These are phyloP conservation scores for Exephanes ischioxanthus DNA, from an alignment of 2,888 invertebrate species.

Conservation along the genomic window DNA sequence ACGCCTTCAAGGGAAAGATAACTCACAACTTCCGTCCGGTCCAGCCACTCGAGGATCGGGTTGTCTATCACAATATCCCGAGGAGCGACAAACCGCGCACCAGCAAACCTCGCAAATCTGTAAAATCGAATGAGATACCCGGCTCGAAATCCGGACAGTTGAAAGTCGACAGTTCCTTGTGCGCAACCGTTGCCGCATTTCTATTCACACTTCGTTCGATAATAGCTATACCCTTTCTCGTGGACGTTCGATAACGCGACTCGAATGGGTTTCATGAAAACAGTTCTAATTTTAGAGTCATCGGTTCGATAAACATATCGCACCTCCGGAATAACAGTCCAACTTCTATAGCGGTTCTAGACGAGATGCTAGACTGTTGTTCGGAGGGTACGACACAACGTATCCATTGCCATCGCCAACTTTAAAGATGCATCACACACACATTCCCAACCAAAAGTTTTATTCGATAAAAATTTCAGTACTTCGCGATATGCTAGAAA, in stretches of 20 bases:
- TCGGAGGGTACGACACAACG: not conserved
- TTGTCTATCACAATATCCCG: constrained; percentile 88
- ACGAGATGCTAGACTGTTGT: not conserved
- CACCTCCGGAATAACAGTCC: not conserved
- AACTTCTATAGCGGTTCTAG: not conserved
- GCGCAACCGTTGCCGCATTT: constrained; percentile 43
- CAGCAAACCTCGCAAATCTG: constrained; percentile 4
- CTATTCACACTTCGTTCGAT: constrained; percentile 50
- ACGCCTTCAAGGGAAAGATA: constrained; percentile 88
- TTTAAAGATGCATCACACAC: not conserved
- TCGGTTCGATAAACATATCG: not conserved
- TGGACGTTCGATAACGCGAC: constrained; percentile 45
- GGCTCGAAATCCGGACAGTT: constrained; percentile 63
- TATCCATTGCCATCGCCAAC: constrained; percentile 38
- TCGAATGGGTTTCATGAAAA: not conserved
- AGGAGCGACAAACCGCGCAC: constrained; percentile 30
- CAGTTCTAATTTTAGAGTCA: not conserved
- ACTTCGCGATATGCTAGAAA: too few species aligned
- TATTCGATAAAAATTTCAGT: too few species aligned
- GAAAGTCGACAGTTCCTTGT: constrained; percentile 24
- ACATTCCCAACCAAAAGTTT: too few species aligned
- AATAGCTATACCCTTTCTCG: constrained; percentile 27
- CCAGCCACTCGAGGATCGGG: constrained; percentile 91
- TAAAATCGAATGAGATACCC: constrained; percentile 32
- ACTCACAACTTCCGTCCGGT: constrained; percentile 94